Evolutionary conservation across 2,113 vertebrate species (phyloP).

Genomic region (Lampris megalopsis): DNA sequence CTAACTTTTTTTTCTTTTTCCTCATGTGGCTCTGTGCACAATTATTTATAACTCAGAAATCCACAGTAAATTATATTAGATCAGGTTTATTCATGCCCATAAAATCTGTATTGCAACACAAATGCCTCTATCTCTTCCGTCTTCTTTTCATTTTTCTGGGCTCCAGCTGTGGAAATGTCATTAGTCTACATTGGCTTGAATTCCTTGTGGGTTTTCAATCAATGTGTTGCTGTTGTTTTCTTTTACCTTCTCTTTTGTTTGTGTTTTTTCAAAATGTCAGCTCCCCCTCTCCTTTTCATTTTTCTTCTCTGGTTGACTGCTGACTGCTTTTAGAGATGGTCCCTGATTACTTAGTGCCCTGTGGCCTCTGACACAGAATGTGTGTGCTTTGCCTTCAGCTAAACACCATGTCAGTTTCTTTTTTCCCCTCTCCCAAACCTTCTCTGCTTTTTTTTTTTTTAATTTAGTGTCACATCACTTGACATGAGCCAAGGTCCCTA

Average conservation of each 20-base stretch:
- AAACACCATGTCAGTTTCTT: neutral
- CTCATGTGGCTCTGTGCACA: too few relatives aligned
- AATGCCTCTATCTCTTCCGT: neutral
- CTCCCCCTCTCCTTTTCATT: constrained; percentile 7
- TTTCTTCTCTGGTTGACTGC: constrained; percentile 19
- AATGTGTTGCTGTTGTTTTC: neutral
- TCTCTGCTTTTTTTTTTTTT: neutral
- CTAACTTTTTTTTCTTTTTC: too few relatives aligned
- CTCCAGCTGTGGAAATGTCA: neutral
- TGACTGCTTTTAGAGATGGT: constrained; percentile 37
- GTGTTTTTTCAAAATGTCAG: constrained; percentile 50
- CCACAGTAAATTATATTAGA: too few relatives aligned
- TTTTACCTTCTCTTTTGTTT: neutral
- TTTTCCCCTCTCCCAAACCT: neutral
- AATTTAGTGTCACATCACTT: neutral
- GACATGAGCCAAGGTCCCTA: neutral
- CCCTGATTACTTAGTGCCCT: constrained; percentile 33
- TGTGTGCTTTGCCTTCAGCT: constrained; percentile 26
- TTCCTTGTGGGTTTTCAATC: constrained; percentile 31
- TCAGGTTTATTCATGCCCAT: neutral
- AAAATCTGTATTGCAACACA: neutral
- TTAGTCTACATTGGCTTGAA: constrained; percentile 12
- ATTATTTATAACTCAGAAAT: too few relatives aligned
- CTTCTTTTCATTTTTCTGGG: neutral
- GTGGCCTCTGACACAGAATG: constrained; percentile 62